These are phyloP conservation scores for Buteo buteo DNA, from an alignment of 2,113 vertebrate species.

Conservation along the genomic window DNA sequence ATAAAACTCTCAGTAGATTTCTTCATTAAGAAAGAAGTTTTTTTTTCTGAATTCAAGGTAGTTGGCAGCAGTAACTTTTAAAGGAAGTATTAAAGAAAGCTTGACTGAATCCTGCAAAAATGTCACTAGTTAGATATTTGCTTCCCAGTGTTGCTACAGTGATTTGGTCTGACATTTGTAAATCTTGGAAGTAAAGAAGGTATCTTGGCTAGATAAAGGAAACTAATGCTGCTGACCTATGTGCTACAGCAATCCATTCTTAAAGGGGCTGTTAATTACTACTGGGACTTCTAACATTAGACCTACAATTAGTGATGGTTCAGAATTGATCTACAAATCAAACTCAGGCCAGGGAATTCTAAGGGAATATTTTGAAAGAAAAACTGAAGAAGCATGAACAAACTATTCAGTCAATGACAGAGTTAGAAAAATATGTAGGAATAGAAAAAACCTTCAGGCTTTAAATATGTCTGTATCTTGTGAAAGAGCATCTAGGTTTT, in stretches of 20 bases:
- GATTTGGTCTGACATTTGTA: not conserved
- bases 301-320: not conserved
- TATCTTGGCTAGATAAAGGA: not conserved
- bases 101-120: conserved; percentile 6
- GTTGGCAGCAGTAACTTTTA: conserved; percentile 13
- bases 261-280: not conserved
- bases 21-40: conserved; percentile 52
- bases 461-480: not conserved
- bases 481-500: not conserved
- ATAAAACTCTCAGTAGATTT: conserved; percentile 70
- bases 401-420: not conserved
- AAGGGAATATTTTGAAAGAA: not conserved
- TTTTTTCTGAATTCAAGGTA: conserved; percentile 60
- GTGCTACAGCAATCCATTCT: not conserved
- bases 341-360: not conserved
- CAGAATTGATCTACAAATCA: not conserved
- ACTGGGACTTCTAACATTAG: not conserved
- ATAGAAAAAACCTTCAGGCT: not conserved
- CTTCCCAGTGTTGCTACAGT: not conserved
- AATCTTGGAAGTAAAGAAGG: not conserved
- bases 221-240: not conserved
- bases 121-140: not conserved
- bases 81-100: not conserved
- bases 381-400: not conserved
- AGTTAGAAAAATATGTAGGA: not conserved